A percentile compares a stretch with the other conserved stretches of the same genome.
These are phyloP conservation scores for Lochmaea capreae DNA, from an alignment of 2,888 invertebrate genomes.

Conservation along the genomic window DNA sequence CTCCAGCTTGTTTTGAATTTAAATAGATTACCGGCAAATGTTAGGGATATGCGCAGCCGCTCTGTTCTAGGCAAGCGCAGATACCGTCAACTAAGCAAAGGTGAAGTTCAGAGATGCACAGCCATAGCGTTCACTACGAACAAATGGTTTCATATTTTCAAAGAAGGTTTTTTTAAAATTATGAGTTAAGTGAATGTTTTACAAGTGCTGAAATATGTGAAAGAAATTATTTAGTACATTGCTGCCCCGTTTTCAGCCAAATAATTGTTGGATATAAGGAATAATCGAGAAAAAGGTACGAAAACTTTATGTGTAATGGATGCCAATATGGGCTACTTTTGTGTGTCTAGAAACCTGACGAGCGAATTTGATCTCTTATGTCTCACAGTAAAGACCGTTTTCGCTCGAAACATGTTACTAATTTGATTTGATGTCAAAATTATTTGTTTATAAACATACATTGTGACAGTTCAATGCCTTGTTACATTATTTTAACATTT, in stretches of 20 bases:
- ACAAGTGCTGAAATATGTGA: constrained; percentile 36
- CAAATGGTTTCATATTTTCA: constrained; percentile 48
- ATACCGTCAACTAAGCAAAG: constrained; percentile 33
- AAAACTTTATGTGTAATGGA: constrained; percentile 58
- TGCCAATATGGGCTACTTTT: constrained; percentile 65
- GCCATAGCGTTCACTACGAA: constrained; percentile 51
- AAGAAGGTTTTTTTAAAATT: constrained; percentile 36
- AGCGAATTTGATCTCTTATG: constrained; percentile 65
- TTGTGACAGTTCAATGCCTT: constrained; percentile 26
- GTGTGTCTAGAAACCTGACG: constrained; percentile 57
- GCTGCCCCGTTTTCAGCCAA: constrained; percentile 17
- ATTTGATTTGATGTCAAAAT: constrained; percentile 44
- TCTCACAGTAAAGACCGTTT: constrained; percentile 63
- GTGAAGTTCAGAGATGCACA: constrained; percentile 42
- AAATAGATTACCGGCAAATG: constrained; percentile 22
- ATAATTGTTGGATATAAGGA: constrained; percentile 9
- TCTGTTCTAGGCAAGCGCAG: constrained; percentile 28
- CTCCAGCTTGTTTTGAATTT: constrained; percentile 26
- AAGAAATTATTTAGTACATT: constrained; percentile 13
- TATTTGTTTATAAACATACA: constrained; percentile 54
- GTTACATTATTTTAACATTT: constrained; percentile 16
- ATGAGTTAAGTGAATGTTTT: constrained; percentile 37
- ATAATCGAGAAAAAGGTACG: constrained; percentile 57
- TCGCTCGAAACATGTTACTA: constrained; percentile 56
- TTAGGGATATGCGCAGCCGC: constrained; percentile 8